Evolutionary conservation across 2,797 vertebrate species (phyloP).

Genomic region (Hydrolagus colliei): DNA sequence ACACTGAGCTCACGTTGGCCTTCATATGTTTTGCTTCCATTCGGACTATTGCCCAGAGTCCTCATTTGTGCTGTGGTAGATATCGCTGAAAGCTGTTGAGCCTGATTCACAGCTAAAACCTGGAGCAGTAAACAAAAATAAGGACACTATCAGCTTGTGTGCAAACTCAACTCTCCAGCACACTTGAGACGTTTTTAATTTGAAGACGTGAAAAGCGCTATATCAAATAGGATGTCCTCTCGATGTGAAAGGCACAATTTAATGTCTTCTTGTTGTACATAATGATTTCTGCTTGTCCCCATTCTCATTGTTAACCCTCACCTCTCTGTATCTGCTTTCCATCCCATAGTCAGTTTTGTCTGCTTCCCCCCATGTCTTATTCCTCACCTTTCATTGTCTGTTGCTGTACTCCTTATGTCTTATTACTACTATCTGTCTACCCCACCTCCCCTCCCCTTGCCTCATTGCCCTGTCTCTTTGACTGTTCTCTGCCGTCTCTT

Average conservation of each 20-base stretch:
- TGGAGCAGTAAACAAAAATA: background rate
- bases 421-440: background rate
- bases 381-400: too few relatives aligned
- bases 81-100: background rate
- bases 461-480: background rate
- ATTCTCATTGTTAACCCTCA: too few relatives aligned
- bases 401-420: background rate
- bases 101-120: background rate
- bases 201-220: too few relatives aligned
- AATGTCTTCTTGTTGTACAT: too few relatives aligned
- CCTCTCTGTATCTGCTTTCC: too few relatives aligned
- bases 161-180: too few relatives aligned
- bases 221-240: too few relatives aligned
- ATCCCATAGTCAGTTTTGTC: too few relatives aligned
- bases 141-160: background rate
- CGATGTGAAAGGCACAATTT: too few relatives aligned
- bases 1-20: background rate
- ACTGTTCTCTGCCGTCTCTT: background rate
- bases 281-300: too few relatives aligned
- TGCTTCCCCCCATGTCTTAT: too few relatives aligned
- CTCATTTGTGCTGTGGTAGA: background rate
- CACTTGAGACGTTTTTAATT: too few relatives aligned
- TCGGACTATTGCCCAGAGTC: background rate
- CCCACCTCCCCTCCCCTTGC: background rate
- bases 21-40: background rate